Conservation (phyloP, 2,797 vertebrate genomes). For the Hirundo rustica region DNA sequence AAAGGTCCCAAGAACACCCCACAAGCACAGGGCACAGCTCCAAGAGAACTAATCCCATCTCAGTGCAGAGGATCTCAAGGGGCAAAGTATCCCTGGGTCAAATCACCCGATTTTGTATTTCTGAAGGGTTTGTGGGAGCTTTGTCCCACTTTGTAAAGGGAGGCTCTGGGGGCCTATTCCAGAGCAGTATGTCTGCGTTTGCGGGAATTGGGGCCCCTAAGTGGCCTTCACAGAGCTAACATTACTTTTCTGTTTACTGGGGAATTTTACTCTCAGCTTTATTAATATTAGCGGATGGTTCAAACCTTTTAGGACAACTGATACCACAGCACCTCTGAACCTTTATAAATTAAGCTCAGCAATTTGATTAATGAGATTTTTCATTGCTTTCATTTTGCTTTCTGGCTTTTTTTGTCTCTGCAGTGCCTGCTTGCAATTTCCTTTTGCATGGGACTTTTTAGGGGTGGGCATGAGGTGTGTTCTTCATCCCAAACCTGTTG, state of each 20-base stretch:
- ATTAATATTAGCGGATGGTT: background rate
- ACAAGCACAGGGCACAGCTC: background rate
- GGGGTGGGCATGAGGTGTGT: background rate
- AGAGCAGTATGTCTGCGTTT: background rate
- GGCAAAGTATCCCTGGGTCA: background rate
- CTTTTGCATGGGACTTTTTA: background rate
- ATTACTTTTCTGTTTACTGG: background rate
- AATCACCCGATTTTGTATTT: background rate
- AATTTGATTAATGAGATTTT: background rate
- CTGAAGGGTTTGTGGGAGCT: background rate
- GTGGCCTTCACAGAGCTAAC: background rate
- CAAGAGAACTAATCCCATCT: too few relatives aligned
- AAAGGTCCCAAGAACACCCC: background rate
- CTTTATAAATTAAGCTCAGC: background rate
- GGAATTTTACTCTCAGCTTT: background rate
- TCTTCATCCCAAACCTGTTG: background rate
- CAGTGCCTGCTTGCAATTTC: background rate
- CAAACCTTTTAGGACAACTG: background rate
- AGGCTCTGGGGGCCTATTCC: background rate
- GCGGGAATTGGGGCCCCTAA: fast-evolving
- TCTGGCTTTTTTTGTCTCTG: background rate
- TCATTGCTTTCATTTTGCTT: background rate
- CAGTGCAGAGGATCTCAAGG: background rate
- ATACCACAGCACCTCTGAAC: background rate
- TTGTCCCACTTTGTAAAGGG: fast-evolving